Base-by-base conservation (phyloP, 37 sponge, comb jelly and placozoan genomes). In the Spongilla lacustris region DNA sequence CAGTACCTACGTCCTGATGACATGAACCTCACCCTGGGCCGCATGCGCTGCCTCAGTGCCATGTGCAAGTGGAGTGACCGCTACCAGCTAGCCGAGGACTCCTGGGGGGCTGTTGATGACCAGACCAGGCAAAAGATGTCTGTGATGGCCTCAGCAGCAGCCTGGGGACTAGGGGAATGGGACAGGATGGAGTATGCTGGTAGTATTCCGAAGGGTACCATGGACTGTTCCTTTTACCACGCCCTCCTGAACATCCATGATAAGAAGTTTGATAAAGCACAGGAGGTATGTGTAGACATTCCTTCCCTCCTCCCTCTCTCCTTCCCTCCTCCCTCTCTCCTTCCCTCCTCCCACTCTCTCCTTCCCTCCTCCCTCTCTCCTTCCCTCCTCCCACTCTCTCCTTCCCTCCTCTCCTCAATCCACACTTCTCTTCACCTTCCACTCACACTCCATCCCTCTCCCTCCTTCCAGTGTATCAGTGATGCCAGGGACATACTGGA, bases 161-260 rank as follows among this genome's bases (percentile, higher is more conserved):
- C 97, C 33, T 98, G 99, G 99, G 96, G 99, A 17, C 89, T 98
- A 71, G 86, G 94, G 24, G 81, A 96, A 66, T 96, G 96, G 93
- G 92, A 93, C 28, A 87, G 84, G 34, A 91, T 96, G 93, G 88
- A 95, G 73, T 97, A 95, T 67, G 82, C 85, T 23, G 48, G 82
- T 69, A 74, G 82, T 71, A 95, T 97, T 21, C 98, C 93, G 2
- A 35, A 68, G 35, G 84, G 85, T 67, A 90, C 89, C 6, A 76
- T 88, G 58, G 89, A 93, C 37, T 91, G 93, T 2, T 74, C 93
- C 50, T 96, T 96, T 88, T 98, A 89, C 78, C 91, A 95, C 30
- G 81, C 97, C 22, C 91, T 95, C 14, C 68, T 90, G n/a, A 32
- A 46, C 46, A 46, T 46, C 46, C 46, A 46, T 46, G 71, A 11